A percentile compares a stretch with the other conserved stretches of the same genome.
These are phyloP conservation scores for Prosapia bicincta DNA, from an alignment of 2,888 invertebrate genomes.

Conservation along the genomic window DNA sequence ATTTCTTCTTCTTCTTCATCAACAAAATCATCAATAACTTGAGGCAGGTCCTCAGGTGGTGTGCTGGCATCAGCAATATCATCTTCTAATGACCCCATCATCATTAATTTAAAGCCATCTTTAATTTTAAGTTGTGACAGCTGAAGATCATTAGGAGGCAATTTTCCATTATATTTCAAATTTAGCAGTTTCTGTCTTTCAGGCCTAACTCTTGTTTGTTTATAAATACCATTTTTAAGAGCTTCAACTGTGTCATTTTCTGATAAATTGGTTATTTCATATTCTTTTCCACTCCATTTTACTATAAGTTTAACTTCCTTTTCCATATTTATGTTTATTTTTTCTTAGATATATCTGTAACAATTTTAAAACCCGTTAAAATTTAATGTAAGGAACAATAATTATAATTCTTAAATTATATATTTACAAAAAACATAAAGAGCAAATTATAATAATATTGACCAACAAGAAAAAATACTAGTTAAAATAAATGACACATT, in stretches of 20 bases:
- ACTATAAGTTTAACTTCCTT: conserved; percentile 55
- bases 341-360: not conserved
- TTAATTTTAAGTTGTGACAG: conserved; percentile 77
- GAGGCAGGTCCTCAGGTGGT: conserved; percentile 76
- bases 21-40: conserved; percentile 89
- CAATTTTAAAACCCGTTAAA: too few relatives aligned
- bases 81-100: conserved; percentile 94
- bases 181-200: conserved; percentile 91
- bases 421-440: too few relatives aligned
- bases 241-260: conserved; percentile 72
- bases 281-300: conserved; percentile 94
- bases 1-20: conserved; percentile 81
- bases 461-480: too few relatives aligned
- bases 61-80: conserved; percentile 81
- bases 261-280: conserved; percentile 67
- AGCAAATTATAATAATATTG: too few relatives aligned
- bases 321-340: conserved; percentile 25
- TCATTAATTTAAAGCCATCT: conserved; percentile 88
- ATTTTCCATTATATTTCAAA: conserved; percentile 87
- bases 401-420: too few relatives aligned
- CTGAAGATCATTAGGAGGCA: conserved; percentile 73
- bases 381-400: too few relatives aligned
- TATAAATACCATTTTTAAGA: conserved; percentile 80
- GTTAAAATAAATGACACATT: too few relatives aligned
- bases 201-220: conserved; percentile 87